Evolutionary conservation across 2,113 vertebrate species (phyloP).

Genomic region (Brienomyrus brachyistius): DNA sequence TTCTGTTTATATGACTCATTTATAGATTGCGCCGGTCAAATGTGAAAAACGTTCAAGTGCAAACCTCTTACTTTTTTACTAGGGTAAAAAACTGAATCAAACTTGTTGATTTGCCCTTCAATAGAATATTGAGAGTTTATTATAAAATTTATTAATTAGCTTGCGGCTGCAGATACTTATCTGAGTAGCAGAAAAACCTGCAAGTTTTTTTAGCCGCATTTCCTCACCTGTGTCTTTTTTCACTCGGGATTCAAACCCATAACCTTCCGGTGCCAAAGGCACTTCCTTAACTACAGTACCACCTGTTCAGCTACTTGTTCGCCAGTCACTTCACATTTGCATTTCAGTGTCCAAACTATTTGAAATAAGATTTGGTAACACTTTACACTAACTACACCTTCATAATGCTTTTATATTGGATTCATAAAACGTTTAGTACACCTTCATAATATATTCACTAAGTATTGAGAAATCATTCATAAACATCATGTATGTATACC

Average conservation of each 20-base stretch:
- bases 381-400: too few relatives aligned
- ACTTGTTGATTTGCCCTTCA: not conserved
- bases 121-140: not conserved
- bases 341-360: not conserved
- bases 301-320: not conserved
- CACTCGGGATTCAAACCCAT: not conserved
- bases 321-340: not conserved
- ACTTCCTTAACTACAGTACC: not conserved
- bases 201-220: not conserved
- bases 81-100: not conserved
- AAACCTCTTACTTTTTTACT: not conserved
- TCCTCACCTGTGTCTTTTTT: not conserved
- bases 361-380: too few relatives aligned
- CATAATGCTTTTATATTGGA: too few relatives aligned
- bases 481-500: too few relatives aligned
- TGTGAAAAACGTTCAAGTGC: not conserved
- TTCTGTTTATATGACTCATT: conserved; percentile 10
- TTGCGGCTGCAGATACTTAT: not conserved
- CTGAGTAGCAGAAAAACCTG: not conserved
- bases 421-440: too few relatives aligned
- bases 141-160: not conserved
- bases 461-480: too few relatives aligned
- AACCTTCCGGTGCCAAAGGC: not conserved
- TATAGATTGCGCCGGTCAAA: not conserved
- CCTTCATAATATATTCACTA: too few relatives aligned